Base-by-base conservation (phyloP, 2,113 vertebrate genomes). In the Serinus canaria region DNA sequence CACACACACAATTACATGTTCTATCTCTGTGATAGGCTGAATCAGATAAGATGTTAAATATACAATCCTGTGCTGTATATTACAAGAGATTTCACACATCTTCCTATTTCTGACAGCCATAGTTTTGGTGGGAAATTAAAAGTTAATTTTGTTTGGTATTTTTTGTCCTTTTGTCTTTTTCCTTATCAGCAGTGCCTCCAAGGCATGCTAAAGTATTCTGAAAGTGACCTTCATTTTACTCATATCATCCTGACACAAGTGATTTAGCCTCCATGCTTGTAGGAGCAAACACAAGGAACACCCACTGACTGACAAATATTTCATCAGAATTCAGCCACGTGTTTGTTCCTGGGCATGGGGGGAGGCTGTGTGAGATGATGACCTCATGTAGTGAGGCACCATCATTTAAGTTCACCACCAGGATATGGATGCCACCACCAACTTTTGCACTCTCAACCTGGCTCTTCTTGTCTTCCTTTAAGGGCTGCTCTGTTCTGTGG, bases 161-260 rank as follows among this genome's bases (percentile, higher is more conserved):
- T 13, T 97, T 85, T 96, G 94, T 95, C 96, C 92, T 97, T 98
- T 97, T 97, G 93, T 96, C 92, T 97, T 96, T 97, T 95, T 84
- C 67, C 96, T 97, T 97, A 98, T 97, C 97, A 97, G 97, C 88
- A 94, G 66, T 90, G 91, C 95, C 97, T 97, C 89, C 8, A 35
- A 98, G 96, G 96, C 94, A 96, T 82, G 67, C 80, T 89, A 78
- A 97, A 97, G 93, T 87, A 90, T 88, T 91, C 91, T 96, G 94
- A 97, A 97, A 97, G 94, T 98, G 96, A 98, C 98, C 97, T 98
- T 97, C 96, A 86, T 94, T 95, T 97, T 96, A 94, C 86, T 97
- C 94, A 73, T 89, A 96, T 95, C 97, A 95, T 97, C 96, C 97
- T 94, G 91, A 97, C 95, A 96, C 78, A 75, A 97, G 95, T 95